Conservation (phyloP, 1,140 invertebrate genomes). For the Thaumatotibia leucotreta region DNA sequence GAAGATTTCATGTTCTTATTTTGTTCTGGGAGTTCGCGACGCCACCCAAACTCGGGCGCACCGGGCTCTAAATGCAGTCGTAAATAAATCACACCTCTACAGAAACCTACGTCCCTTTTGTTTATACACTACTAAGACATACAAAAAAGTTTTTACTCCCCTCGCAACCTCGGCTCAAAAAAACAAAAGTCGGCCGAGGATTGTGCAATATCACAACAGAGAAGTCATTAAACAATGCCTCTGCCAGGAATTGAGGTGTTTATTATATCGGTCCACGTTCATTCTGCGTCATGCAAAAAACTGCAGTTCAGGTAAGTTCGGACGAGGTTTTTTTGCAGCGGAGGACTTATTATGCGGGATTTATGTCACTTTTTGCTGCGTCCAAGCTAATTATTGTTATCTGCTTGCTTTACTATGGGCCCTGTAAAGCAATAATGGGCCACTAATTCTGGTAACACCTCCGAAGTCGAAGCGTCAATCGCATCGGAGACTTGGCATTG, state of each 20-base stretch:
- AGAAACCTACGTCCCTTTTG: constrained; percentile 58
- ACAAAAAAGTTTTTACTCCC: constrained; percentile 64
- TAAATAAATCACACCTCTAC: constrained; percentile 75
- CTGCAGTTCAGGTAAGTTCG: constrained; percentile 60
- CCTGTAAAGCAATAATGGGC: constrained; percentile 68
- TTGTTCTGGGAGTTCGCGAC: constrained; percentile 23
- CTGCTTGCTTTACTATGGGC: constrained; percentile 65
- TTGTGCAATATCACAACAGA: constrained; percentile 76
- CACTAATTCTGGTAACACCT: constrained; percentile 74
- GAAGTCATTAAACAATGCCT: constrained; percentile 73
- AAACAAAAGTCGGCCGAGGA: constrained; percentile 47
- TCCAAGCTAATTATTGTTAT: constrained; percentile 75
- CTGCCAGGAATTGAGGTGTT: constrained; percentile 73
- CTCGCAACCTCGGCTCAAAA: constrained; percentile 49
- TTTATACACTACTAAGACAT: constrained; percentile 72
- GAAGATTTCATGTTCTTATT: constrained; percentile 22
- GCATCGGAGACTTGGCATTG: constrained; percentile 49
- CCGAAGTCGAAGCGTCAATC: constrained; percentile 63
- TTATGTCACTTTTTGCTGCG: constrained; percentile 74
- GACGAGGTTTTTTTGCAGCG: constrained; percentile 43
- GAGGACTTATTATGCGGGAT: constrained; percentile 72
- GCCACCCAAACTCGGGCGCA: constrained; percentile 52
- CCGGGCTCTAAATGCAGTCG: constrained; percentile 55
- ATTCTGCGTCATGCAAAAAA: constrained; percentile 57
- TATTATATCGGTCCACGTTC: constrained; percentile 63